Conservation (phyloP, 2,888 invertebrate genomes). For the Salticus scenicus region DNA sequence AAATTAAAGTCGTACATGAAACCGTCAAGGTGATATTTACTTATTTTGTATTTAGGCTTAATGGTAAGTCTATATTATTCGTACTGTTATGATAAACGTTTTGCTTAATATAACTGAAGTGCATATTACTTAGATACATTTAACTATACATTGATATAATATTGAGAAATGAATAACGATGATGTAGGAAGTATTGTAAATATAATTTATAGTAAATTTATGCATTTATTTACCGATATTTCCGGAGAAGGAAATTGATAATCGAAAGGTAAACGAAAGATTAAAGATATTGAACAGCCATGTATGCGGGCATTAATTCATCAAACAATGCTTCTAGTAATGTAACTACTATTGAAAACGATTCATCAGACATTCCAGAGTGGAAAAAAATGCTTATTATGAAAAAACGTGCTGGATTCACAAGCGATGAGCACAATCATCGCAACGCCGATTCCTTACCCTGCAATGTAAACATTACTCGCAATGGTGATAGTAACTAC, state of each 20-base stretch:
- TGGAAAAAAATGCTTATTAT: slow-evolving; percentile 66
- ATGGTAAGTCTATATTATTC: slow-evolving; percentile 41
- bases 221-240: slow-evolving; percentile 24
- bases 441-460: slow-evolving; percentile 52
- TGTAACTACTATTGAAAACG: slow-evolving; percentile 29
- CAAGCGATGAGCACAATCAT: slow-evolving; percentile 35
- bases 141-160: background rate
- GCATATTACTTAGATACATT: slow-evolving; percentile 1
- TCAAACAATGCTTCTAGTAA: slow-evolving; percentile 7
- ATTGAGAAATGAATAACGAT: background rate
- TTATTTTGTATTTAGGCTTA: slow-evolving; percentile 27
- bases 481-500: slow-evolving; percentile 38
- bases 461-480: slow-evolving; percentile 38
- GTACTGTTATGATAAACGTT: slow-evolving; percentile 26
- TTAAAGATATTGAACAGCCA: slow-evolving; percentile 57
- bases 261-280: slow-evolving; percentile 45
- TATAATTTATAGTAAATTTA: background rate
- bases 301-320: slow-evolving; percentile 51
- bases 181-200: slow-evolving; percentile 6
- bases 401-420: slow-evolving; percentile 59
- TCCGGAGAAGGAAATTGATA: slow-evolving; percentile 47
- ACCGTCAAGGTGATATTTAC: background rate
- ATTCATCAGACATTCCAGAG: slow-evolving; percentile 60
- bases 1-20: slow-evolving; percentile 12
- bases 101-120: background rate